Percentiles rank a stretch among this genome's conserved stretches.
phyloP scores from a whole-genome alignment of 2,797 vertebrate species.

The Coendou prehensilis region DNA sequence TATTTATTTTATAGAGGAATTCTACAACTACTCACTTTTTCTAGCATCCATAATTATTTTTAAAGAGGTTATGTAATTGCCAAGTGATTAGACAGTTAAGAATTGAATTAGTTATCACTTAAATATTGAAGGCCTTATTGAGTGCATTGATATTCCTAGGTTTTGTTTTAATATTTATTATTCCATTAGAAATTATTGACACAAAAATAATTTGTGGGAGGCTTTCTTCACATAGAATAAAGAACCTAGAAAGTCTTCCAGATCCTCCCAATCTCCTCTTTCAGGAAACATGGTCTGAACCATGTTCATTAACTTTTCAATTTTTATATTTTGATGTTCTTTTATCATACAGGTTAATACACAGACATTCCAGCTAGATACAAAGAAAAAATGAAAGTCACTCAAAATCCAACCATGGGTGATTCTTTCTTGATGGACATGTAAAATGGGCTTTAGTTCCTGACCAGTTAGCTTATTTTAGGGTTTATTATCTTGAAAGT shows the following conservation, averaged over 20 bases:
- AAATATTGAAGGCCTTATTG: constrained; percentile 22
- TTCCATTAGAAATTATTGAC: constrained; percentile 52
- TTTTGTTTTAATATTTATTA: constrained; percentile 35
- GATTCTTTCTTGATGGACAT: constrained; percentile 27
- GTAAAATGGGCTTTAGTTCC: constrained; percentile 34
- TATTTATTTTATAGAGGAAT: constrained; percentile 62
- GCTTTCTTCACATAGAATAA: constrained; percentile 23
- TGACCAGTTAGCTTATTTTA: constrained; percentile 2
- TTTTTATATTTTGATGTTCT: constrained; percentile 50
- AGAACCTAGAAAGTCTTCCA: neutral
- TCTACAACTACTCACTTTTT: neutral
- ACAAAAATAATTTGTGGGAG: constrained; percentile 42
- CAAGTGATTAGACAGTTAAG: constrained; percentile 7
- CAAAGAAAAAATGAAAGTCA: constrained; percentile 59
- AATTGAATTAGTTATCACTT: constrained; percentile 38
- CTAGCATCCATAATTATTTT: neutral
- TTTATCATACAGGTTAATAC: constrained; percentile 5
- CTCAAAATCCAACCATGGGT: neutral
- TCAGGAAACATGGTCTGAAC: neutral
- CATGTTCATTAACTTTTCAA: constrained; percentile 14
- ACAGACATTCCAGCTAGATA: neutral
- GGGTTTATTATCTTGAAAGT: constrained; percentile 40
- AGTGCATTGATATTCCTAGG: neutral
- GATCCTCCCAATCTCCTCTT: neutral
- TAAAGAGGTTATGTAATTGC: constrained; percentile 1